Evolutionary conservation across 35 echinoderm and acorn worm species (phyloP), one percentile per base, ranked within the genome.

Genomic region (Amphiura filiformis): DNA sequence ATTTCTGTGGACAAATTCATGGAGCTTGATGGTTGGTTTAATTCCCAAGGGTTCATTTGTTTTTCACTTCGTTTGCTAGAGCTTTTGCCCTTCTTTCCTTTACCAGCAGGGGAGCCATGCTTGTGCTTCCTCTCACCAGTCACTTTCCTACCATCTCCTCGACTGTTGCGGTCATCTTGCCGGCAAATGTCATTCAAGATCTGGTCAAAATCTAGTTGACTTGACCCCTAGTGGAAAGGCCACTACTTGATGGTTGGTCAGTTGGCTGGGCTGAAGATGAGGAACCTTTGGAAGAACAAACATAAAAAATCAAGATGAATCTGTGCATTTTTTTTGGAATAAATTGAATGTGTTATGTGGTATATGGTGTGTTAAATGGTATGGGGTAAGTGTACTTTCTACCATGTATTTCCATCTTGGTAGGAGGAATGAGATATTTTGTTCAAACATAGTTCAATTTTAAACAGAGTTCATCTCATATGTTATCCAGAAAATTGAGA

Each of bases 1-100:
- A 87, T 37, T 30, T 87, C 85, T 17, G 30, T 31, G 20, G 85
- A 87, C 0, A 87, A 37, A 22, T 87, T 65, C 41, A 78, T 39
- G 9, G 39, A 13, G 34, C 78, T 39, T 36, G 78, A 70, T 26
- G 28, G 61, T n/a, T 70, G 61, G 26, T n/a, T 70, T 30, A n/a
- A n/a, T 70, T 70, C 61, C 61, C 61, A 70, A 3, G 61, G 61
- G 61, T 70, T 70, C 1, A 70, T 23, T 4, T 70, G 15, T 11
- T n/a, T 11, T 2, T 70, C 61, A 30, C 28, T 70, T 5, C 61
- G 61, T 70, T 70, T 70, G 41, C 41, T 47, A 17, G 4, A 47
- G 28, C 61, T 70, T n/a, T 70, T 70, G 15, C 61, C 61, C 26
- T 70, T 70, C 61, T 70, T 70, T n/a, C 61, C 61, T 70, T 70